A percentile compares a stretch with the other conserved stretches of the same genome.
Conservation (phyloP, 2,113 vertebrate genomes). For the Mohoua ochrocephala region DNA sequence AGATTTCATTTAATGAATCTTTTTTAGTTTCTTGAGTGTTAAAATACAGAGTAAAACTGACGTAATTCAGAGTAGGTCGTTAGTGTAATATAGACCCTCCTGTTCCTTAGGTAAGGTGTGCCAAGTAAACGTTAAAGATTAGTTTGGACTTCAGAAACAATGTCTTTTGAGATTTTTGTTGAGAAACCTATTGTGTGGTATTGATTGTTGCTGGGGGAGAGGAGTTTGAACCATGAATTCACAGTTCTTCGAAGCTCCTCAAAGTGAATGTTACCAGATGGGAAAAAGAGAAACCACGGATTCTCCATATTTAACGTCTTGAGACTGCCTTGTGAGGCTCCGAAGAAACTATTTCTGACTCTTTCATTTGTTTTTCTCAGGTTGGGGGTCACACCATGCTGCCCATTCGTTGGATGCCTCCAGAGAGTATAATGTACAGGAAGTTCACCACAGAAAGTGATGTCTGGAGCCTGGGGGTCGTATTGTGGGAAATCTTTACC, state of each 20-base stretch:
- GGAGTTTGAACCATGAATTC: background rate
- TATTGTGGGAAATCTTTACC: slow-evolving; percentile 99
- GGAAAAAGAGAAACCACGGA: background rate
- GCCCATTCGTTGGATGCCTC: slow-evolving; percentile 99
- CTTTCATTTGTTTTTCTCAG: slow-evolving; percentile 60
- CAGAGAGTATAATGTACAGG: slow-evolving; percentile 99
- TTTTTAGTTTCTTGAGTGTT: background rate
- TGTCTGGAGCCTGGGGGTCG: slow-evolving; percentile 97
- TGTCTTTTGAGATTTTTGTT: background rate
- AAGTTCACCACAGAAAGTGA: slow-evolving; percentile 99
- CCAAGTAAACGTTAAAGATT: background rate
- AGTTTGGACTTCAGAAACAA: background rate
- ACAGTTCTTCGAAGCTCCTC: background rate
- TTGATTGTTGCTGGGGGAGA: background rate
- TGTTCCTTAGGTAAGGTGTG: background rate
- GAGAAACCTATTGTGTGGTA: background rate
- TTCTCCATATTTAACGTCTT: background rate
- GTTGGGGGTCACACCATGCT: slow-evolving; percentile 98
- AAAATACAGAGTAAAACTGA: background rate
- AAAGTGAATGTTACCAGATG: background rate
- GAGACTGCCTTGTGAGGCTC: background rate
- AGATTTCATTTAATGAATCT: background rate
- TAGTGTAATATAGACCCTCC: background rate
- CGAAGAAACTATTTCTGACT: background rate
- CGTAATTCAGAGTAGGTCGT: background rate